phyloP scores from a whole-genome alignment of 2,797 vertebrate genomes.

The Streptopelia turtur region DNA sequence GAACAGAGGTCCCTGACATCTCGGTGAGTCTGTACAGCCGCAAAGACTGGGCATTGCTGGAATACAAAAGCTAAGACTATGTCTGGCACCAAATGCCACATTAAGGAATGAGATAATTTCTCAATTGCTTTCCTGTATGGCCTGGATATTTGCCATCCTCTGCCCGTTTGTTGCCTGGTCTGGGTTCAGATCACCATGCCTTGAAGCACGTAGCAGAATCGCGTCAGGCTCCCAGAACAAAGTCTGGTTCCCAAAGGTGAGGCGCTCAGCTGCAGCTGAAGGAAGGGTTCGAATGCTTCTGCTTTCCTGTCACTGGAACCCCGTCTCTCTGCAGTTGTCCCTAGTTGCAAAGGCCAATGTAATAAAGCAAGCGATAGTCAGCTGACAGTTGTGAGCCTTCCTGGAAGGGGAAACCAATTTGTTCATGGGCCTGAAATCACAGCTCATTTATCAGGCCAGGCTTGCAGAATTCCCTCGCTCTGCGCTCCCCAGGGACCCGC shows the following conservation, averaged over 20 bases:
- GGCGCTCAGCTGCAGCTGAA: neutral
- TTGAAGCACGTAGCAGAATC: neutral
- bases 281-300: neutral
- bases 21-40: neutral
- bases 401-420: constrained; percentile 20
- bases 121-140: neutral
- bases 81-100: neutral
- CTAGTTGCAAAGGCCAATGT: neutral
- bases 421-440: neutral
- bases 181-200: neutral
- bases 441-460: constrained; percentile 13
- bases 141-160: neutral
- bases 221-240: neutral
- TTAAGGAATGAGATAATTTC: neutral
- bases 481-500: neutral
- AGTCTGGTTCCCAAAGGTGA: neutral
- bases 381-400: constrained; percentile 9
- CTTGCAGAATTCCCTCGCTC: neutral
- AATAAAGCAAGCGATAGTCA: constrained; percentile 26
- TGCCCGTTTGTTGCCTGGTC: neutral
- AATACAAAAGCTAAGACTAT: neutral
- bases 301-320: neutral
- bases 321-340: neutral
- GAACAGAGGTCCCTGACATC: neutral
- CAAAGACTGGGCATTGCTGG: neutral